Percentiles rank a stretch among this genome's conserved stretches.
Conservation (phyloP, 2,888 invertebrate genomes). For the Dendrolimus houi region DNA sequence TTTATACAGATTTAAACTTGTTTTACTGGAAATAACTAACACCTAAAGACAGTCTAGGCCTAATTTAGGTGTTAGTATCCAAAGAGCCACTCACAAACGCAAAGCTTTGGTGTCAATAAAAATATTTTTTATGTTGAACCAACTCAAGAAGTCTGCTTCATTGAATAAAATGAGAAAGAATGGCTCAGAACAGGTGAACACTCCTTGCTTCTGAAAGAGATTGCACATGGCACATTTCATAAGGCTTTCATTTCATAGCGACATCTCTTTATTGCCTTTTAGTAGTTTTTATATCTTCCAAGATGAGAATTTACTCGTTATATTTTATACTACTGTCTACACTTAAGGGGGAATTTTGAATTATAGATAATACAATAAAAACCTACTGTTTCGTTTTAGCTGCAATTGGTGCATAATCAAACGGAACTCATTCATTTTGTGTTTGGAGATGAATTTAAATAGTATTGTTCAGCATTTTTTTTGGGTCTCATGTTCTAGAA, state of each 20-base stretch:
- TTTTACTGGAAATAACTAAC: too few relatives aligned
- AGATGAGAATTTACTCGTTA: background rate
- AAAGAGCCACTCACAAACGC: too few relatives aligned
- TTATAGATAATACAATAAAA: background rate
- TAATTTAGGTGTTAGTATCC: too few relatives aligned
- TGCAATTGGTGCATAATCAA: background rate
- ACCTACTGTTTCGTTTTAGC: background rate
- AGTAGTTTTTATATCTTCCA: background rate
- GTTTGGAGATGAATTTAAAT: too few relatives aligned
- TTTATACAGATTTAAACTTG: too few relatives aligned
- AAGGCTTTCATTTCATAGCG: background rate
- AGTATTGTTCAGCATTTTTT: too few relatives aligned
- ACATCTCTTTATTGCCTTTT: background rate
- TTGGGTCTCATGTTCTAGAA: too few relatives aligned
- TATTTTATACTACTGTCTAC: background rate
- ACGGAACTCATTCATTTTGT: too few relatives aligned
- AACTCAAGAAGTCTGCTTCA: background rate
- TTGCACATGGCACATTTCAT: background rate
- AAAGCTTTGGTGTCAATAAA: too few relatives aligned
- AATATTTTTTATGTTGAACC: background rate
- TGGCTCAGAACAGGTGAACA: background rate
- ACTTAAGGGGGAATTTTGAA: constrained; percentile 4
- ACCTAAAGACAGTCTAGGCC: too few relatives aligned
- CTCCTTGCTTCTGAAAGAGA: background rate
- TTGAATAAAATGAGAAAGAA: background rate